A percentile compares a stretch with the other conserved stretches of the same genome.
phyloP scores from a whole-genome alignment of 2,113 vertebrate species.

The Rhynchomys soricoides region DNA sequence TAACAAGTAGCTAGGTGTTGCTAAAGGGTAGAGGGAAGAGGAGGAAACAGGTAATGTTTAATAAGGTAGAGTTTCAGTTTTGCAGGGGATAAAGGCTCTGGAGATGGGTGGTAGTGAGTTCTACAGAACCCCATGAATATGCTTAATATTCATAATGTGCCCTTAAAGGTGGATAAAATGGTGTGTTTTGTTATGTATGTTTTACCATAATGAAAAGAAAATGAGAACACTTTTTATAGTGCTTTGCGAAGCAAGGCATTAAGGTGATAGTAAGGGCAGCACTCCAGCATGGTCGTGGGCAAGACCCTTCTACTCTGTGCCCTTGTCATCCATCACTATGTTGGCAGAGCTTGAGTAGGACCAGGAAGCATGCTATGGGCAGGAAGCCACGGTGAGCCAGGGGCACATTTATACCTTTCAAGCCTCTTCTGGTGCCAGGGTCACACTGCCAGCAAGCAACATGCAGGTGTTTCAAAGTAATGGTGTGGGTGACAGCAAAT shows the following conservation, averaged over 20 bases:
- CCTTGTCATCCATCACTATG: not conserved
- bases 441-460: not conserved
- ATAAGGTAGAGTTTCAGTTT: not conserved
- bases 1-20: not conserved
- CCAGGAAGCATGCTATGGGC: fast-evolving
- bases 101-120: not conserved
- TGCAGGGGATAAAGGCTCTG: not conserved
- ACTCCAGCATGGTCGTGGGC: not conserved
- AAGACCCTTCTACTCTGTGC: not conserved
- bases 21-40: fast-evolving
- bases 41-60: fast-evolving
- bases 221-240: not conserved
- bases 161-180: fast-evolving
- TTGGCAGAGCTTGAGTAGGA: not conserved
- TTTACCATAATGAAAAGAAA: not conserved
- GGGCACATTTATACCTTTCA: too few species aligned
- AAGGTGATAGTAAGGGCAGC: too few species aligned
- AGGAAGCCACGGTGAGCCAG: not conserved
- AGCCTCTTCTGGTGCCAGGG: not conserved
- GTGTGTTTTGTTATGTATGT: fast-evolving
- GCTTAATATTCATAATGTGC: not conserved
- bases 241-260: not conserved
- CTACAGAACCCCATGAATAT: not conserved
- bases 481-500: not conserved
- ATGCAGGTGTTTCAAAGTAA: fast-evolving